Evolutionary conservation across 2,888 invertebrate genomes (phyloP).

Genomic region (Abscondita cerata): DNA sequence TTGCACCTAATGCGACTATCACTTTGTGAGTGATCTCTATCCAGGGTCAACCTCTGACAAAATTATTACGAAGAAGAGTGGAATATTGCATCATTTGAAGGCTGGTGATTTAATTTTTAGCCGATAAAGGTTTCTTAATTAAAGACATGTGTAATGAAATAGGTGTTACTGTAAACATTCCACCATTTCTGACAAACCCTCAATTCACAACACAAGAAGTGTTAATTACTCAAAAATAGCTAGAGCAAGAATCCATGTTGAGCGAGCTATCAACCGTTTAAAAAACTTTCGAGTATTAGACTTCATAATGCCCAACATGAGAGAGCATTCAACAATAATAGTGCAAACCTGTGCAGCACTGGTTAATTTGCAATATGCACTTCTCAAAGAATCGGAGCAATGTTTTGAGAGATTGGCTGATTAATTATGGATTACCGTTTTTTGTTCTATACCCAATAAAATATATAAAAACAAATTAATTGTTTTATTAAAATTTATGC

Average conservation of each 20-base stretch:
- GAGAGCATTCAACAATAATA: not conserved
- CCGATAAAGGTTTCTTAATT: slow-evolving; percentile 27
- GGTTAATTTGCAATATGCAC: not conserved
- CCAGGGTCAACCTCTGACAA: slow-evolving; percentile 37
- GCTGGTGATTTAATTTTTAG: not conserved
- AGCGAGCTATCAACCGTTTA: not conserved
- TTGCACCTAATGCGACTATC: slow-evolving; percentile 40
- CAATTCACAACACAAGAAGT: not conserved
- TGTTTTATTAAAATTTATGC: too few species aligned
- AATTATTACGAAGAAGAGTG: slow-evolving; percentile 28
- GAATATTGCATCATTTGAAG: slow-evolving; percentile 2
- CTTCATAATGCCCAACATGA: not conserved
- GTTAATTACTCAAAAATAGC: not conserved
- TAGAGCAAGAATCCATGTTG: slow-evolving; percentile 10
- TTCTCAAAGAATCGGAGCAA: not conserved
- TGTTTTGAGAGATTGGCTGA: not conserved
- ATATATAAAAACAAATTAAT: too few species aligned
- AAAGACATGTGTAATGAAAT: slow-evolving; percentile 1
- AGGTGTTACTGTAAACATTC: not conserved
- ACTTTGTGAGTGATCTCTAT: slow-evolving; percentile 39
- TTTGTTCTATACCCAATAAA: too few species aligned
- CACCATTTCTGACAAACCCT: not conserved
- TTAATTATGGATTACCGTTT: too few species aligned
- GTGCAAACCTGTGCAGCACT: not conserved
- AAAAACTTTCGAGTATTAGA: not conserved